phyloP scores from a whole-genome alignment of 2,113 vertebrate species.

The Probosciger aterrimus region DNA sequence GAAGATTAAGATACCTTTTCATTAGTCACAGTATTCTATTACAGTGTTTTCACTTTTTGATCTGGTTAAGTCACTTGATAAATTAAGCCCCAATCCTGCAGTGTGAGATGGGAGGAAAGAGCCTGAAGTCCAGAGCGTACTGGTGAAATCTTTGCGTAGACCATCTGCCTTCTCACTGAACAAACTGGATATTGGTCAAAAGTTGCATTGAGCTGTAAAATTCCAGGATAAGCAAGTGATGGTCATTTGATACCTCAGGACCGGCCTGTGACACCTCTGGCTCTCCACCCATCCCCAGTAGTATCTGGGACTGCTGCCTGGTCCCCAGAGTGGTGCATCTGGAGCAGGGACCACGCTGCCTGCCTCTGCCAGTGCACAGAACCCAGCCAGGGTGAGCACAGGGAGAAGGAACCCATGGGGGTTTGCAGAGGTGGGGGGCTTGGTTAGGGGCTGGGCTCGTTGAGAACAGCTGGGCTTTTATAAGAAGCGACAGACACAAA shows the following conservation, averaged over 20 bases:
- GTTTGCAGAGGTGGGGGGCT: conserved; percentile 23
- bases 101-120: neutral
- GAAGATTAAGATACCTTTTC: neutral
- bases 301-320: neutral
- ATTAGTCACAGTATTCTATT: neutral
- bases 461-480: neutral
- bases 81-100: neutral
- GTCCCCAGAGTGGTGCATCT: neutral
- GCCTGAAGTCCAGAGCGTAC: neutral
- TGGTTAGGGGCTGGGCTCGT: rapidly evolving
- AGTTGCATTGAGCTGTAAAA: neutral
- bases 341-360: neutral
- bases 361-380: neutral
- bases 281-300: rapidly evolving
- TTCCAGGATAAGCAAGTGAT: neutral
- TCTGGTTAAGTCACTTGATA: neutral
- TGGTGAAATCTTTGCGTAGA: neutral
- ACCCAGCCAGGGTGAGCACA: rapidly evolving
- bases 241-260: neutral
- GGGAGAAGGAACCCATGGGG: neutral
- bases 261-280: rapidly evolving
- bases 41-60: neutral
- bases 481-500: neutral
- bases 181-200: neutral
- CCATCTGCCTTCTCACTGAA: neutral